These are phyloP conservation scores for Halisarca cf. caerulea DNA, from an alignment of 37 sponge, comb jelly and placozoan species.

Conservation along the genomic window DNA sequence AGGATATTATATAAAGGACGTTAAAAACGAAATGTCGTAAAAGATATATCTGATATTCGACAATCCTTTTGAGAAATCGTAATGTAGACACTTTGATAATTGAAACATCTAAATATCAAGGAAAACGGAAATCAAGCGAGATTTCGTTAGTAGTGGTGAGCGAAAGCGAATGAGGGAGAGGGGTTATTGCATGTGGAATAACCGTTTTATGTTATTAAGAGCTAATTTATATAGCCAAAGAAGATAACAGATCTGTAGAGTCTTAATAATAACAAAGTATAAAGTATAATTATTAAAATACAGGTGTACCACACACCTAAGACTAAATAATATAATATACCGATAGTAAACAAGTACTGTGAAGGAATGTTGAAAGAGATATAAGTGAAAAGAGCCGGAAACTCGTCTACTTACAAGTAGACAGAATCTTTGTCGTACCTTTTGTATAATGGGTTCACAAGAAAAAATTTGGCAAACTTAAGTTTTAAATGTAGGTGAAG, in stretches of 20 bases:
- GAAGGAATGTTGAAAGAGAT: constrained; percentile 86
- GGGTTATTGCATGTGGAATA: too few species aligned
- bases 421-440: constrained; percentile 73
- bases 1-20: constrained; percentile 58
- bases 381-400: constrained; percentile 72
- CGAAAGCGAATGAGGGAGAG: constrained; percentile 52
- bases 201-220: too few species aligned
- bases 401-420: constrained; percentile 65
- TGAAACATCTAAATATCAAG: constrained; percentile 84
- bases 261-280: neutral
- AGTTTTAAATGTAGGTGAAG: constrained; percentile 71
- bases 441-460: constrained; percentile 86
- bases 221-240: constrained; percentile 45
- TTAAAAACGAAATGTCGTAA: constrained; percentile 40
- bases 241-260: constrained; percentile 72
- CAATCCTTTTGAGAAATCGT: neutral
- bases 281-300: constrained; percentile 78
- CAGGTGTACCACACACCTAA: constrained; percentile 79
- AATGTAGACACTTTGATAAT: constrained; percentile 23
- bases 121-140: constrained; percentile 72
- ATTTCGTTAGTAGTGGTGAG: constrained; percentile 79
- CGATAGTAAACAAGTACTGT: constrained; percentile 80
- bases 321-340: constrained; percentile 55
- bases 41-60: constrained; percentile 15
- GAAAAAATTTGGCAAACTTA: constrained; percentile 76